A percentile compares a stretch with the other conserved stretches of the same genome.
These are phyloP conservation scores for Cepaea hortensis DNA, from an alignment of 2,888 invertebrate species.

Conservation along the genomic window DNA sequence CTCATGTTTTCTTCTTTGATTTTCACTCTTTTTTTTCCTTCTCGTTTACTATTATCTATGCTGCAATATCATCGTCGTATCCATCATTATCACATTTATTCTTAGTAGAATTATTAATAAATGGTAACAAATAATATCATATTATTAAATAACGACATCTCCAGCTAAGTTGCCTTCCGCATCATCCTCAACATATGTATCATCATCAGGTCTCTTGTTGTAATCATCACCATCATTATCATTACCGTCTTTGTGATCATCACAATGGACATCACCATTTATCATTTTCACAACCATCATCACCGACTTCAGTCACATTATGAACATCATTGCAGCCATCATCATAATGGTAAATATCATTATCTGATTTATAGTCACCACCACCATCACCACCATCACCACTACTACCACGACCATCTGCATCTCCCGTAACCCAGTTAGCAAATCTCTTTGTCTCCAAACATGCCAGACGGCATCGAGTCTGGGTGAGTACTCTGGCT, in stretches of 20 bases:
- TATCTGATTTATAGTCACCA: too few species aligned
- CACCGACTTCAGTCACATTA: background rate
- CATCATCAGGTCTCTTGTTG: background rate
- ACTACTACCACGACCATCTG: background rate
- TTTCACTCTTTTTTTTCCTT: too few species aligned
- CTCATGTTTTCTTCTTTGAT: too few species aligned
- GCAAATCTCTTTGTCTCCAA: constrained; percentile 12
- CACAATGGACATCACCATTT: background rate
- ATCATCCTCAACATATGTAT: background rate
- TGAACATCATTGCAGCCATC: background rate
- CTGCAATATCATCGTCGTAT: background rate
- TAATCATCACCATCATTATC: background rate
- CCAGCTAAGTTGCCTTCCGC: background rate
- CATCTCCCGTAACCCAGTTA: background rate
- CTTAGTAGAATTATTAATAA: background rate
- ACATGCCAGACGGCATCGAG: background rate
- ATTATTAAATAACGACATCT: background rate
- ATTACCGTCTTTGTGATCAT: background rate
- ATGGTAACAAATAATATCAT: background rate
- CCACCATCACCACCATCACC: background rate
- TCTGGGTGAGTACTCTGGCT: background rate
- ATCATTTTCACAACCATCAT: background rate
- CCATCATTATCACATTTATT: background rate
- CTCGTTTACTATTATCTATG: background rate
- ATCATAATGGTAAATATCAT: background rate